These are phyloP conservation scores for Nephrotoma flavescens DNA, from an alignment of 2,888 invertebrate species.

Conservation along the genomic window DNA sequence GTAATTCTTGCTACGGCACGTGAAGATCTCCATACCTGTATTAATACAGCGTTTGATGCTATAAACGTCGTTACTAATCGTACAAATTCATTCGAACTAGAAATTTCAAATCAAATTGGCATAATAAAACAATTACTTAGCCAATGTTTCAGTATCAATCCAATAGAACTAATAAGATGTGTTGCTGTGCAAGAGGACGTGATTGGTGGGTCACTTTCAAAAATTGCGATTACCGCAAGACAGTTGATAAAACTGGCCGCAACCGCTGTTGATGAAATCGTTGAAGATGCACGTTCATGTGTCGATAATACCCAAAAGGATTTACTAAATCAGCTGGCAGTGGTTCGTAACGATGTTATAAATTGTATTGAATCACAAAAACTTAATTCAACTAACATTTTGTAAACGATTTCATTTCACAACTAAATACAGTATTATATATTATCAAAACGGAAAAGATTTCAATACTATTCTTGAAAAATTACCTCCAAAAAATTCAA, in stretches of 20 bases:
- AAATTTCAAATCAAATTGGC: neutral
- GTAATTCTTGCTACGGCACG: neutral
- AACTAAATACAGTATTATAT: neutral
- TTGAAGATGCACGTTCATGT: neutral
- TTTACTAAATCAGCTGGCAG: neutral
- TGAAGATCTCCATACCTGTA: neutral
- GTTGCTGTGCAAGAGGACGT: neutral
- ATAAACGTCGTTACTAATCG: neutral
- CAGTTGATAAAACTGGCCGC: neutral
- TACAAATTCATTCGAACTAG: neutral
- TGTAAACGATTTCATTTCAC: neutral
- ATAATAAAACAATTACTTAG: neutral
- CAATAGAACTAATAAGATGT: neutral
- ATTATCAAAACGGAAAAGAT: neutral
- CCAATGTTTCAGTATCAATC: neutral
- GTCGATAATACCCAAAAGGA: neutral
- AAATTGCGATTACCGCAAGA: neutral
- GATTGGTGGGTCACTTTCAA: neutral
- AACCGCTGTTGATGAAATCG: neutral
- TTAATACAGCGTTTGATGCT: neutral
- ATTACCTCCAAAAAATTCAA: constrained; percentile 43
- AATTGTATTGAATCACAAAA: neutral
- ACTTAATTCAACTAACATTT: neutral
- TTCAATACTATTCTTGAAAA: neutral
- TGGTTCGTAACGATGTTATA: neutral